phyloP scores from a whole-genome alignment of 30 jellyfish, hydroid and myxozoan species.

The Clytia hemisphaerica region DNA sequence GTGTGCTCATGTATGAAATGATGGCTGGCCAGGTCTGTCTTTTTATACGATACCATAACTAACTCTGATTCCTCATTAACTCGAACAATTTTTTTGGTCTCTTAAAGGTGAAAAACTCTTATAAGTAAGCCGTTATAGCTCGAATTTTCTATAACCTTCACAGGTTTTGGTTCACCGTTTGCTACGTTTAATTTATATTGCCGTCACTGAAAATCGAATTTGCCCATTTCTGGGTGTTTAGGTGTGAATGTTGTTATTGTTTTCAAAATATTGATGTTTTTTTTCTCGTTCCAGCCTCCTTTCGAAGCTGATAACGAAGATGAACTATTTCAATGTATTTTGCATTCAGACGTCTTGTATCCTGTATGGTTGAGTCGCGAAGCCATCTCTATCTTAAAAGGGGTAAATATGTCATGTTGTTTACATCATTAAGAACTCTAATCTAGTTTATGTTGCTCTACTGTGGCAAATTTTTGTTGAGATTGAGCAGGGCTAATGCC shows the following conservation, averaged over 20 bases:
- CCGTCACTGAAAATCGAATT: no score
- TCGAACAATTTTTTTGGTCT: no score
- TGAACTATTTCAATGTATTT: conserved; percentile 86
- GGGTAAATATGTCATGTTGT: conserved; percentile 55
- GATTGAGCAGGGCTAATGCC: no score
- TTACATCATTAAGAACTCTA: background rate
- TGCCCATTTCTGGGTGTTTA: no score
- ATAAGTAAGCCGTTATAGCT: no score
- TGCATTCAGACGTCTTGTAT: conserved; percentile 84
- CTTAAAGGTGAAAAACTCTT: no score
- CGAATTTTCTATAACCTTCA: background rate
- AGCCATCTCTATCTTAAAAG: conserved; percentile 91
- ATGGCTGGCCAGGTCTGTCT: conserved; percentile 99
- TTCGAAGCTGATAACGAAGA: conserved; percentile 98
- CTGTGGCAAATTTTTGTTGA: background rate
- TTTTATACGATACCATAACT: no score
- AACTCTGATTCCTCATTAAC: no score
- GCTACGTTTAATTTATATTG: no score
- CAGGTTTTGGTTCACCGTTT: no score
- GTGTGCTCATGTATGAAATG: conserved; percentile 98
- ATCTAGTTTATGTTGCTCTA: background rate
- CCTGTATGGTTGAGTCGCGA: conserved; percentile 98
- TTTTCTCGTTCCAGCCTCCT: conserved; percentile 80
- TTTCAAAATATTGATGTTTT: no score
- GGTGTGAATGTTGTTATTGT: no score